Evolutionary conservation across 2,888 invertebrate species (phyloP).

Genomic region (Arctia plantaginis): DNA sequence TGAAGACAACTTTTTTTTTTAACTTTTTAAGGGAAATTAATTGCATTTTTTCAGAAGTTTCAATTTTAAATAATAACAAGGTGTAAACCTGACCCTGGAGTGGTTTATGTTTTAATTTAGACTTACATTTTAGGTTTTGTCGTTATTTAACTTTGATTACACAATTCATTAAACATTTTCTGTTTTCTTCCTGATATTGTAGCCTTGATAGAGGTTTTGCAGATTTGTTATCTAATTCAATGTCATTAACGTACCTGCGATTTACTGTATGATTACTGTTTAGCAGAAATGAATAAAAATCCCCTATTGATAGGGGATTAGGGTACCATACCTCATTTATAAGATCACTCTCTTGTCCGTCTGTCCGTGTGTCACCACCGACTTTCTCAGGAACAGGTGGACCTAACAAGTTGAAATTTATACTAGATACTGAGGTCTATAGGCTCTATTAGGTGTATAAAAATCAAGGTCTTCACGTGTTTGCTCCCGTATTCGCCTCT

Average conservation of each 20-base stretch:
- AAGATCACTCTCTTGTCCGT: no score
- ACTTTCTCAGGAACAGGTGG: no score
- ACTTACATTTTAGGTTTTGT: not conserved
- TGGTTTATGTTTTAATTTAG: not conserved
- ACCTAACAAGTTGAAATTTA: no score
- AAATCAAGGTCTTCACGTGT: no score
- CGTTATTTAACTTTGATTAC: not conserved
- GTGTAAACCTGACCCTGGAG: not conserved
- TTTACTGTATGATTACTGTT: not conserved
- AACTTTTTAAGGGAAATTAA: not conserved
- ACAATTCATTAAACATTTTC: not conserved
- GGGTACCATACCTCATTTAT: no score
- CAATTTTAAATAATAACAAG: not conserved
- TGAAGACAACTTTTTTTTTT: no score
- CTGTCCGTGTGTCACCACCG: no score
- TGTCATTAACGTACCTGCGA: not conserved
- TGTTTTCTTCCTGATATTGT: slow-evolving; percentile 1
- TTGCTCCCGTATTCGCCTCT: no score
- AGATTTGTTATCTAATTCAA: slow-evolving; percentile 1
- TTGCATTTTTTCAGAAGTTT: not conserved
- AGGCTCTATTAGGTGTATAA: no score
- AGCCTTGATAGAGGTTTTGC: slow-evolving; percentile 5
- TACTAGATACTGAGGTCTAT: no score
- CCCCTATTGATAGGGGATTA: no score
- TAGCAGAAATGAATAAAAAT: not conserved